Evolutionary conservation across 2,797 vertebrate genomes (phyloP), one percentile per base, ranked within the genome.

Genomic region (Echeneis naucrates): DNA sequence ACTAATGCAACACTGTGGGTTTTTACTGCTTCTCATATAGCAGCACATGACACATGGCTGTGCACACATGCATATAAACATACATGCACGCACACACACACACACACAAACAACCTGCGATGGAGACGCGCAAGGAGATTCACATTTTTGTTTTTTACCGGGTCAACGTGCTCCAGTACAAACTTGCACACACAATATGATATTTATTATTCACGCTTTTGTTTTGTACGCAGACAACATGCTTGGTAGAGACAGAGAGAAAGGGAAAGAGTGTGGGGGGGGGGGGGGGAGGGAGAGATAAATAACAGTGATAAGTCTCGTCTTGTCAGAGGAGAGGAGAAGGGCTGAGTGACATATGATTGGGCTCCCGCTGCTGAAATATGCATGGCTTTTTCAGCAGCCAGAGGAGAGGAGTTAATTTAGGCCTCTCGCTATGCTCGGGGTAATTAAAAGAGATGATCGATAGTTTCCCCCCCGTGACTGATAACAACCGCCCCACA

Each of bases 381-480:
- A 95, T 95, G 94, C 94, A 95, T 95, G 94, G 92, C 90, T 94
- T 92, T 94, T 93, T 85, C 93, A 89, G 90, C 90, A 84, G 90
- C 90, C 89, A 90, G 84, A 90, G 88, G 91, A 91, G 92, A 90
- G 86, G 88, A 95, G 94, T 94, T 95, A 94, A 95, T 95, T 95
- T 95, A 95, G 93, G 92, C 92, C 90, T 91, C 89, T 92, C 72
- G 87, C 91, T 90, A 91, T 89, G 89, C 94, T 94, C 87, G 89
- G 92, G 93, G 95, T 95, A 95, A 95, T 95, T 95, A 95, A 95
- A 95, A 95, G 91, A 94, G 92, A 94, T 94, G 94, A 95, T 95
- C 94, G 94, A 95, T 95, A 95, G 92, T 91, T 84, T 71, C 88
- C 88, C 88, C 78, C 88, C 80, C 82, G 84, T 92, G 92, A 92